Evolutionary conservation across 2,113 vertebrate species (phyloP), one percentile per base, ranked within the genome.

Genomic region (Oryzias woworae): DNA sequence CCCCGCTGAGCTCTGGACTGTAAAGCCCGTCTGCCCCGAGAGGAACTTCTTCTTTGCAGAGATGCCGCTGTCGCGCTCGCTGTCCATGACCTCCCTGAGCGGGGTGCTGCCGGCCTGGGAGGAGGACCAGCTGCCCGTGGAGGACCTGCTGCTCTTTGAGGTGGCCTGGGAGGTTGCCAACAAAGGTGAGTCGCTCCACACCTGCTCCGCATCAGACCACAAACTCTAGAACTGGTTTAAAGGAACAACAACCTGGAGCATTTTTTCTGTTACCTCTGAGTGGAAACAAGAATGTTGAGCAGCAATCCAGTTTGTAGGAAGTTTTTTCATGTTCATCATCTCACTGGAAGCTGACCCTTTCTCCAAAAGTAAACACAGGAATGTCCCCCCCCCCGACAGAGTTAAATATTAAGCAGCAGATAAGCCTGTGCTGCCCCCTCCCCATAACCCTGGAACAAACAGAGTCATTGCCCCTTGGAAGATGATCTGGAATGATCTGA

Each of bases 81-180:
- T 99, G 8, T 99, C 97, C 28, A 92, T 98, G 84, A 92, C 94
- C 2, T 99, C 96, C 49, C 89, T 99, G 48, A 93, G 94, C 0
- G 94, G 96, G 26, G 60, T 87, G 2, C 92, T 98, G 53, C 94
- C 94, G 0, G 88, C 87, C 56, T 95, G 94, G 93, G 95, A 98
- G 17, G 93, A 93, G 1, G 94, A 95, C 17, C 91, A 92, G 8
- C 88, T 98, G 36, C 95, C 94, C 0, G 88, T 96, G 72, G 93
- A 98, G 24, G 93, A 98, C 47, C 77, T 98, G 62, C 78, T 98
- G 70, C 93, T 99, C 18, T 98, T 99, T 17, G 96, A 99, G 86
- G 86, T 97, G 13, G 85, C 96, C 45, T 99, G 97, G 97, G 97
- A 99, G 82, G 95, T 97, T 64, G 93, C 96, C 57, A 98, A 99